phyloP scores from a whole-genome alignment of 2,113 vertebrate genomes.

The Oncorhynchus gorbuscha region DNA sequence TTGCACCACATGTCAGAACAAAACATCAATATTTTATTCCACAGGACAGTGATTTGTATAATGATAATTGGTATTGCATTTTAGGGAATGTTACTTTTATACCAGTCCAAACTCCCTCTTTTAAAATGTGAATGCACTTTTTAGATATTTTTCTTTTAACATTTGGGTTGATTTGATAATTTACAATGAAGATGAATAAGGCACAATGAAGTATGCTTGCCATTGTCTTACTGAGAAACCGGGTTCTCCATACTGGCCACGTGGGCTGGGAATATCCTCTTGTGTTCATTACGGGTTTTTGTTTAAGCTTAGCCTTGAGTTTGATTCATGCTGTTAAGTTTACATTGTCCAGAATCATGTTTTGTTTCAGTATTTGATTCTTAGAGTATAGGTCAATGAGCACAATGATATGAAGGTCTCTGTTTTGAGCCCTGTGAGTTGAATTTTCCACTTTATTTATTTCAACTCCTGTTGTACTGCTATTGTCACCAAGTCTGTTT shows the following conservation, averaged over 20 bases:
- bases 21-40: too few species aligned
- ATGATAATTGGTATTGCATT: neutral
- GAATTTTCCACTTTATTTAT: constrained; percentile 32
- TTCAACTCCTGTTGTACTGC: constrained; percentile 25
- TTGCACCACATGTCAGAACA: neutral
- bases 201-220: constrained; percentile 63
- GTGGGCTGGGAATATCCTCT: neutral
- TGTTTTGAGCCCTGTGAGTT: neutral
- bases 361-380: constrained; percentile 1
- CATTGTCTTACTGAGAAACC: constrained; percentile 43
- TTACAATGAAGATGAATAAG: constrained; percentile 50
- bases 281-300: neutral
- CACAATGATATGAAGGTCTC: neutral
- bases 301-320: neutral
- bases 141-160: neutral
- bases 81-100: neutral
- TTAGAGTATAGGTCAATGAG: neutral
- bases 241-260: constrained; percentile 35
- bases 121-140: constrained; percentile 23
- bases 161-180: constrained; percentile 38
- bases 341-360: too few species aligned
- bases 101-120: neutral
- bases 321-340: too few species aligned
- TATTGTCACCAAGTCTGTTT: neutral
- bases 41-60: neutral